phyloP scores from a whole-genome alignment of 2,888 invertebrate genomes.

The Lordiphosa andalusiaca region DNA sequence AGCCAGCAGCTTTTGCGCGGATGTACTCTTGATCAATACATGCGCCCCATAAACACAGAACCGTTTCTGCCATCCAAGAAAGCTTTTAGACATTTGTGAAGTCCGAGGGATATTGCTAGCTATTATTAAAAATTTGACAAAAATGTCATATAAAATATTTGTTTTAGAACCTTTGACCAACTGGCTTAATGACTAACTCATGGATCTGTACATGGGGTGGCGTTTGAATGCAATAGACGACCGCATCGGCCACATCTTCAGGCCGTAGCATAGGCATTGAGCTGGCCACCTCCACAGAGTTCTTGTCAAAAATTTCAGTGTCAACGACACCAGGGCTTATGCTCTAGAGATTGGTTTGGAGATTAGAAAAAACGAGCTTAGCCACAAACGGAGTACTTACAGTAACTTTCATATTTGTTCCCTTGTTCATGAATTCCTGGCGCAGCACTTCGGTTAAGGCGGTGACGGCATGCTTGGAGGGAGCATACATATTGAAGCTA shows the following conservation, averaged over 20 bases:
- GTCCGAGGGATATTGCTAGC: too few relatives aligned
- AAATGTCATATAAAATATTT: background rate
- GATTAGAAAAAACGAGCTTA: background rate
- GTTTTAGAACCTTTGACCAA: constrained; percentile 48
- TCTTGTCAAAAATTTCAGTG: constrained; percentile 61
- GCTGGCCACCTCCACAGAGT: constrained; percentile 22
- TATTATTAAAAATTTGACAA: too few relatives aligned
- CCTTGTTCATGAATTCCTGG: constrained; percentile 67
- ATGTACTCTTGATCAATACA: too few relatives aligned
- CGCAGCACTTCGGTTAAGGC: constrained; percentile 70
- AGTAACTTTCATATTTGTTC: constrained; percentile 63
- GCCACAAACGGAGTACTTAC: constrained; percentile 27
- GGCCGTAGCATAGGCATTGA: constrained; percentile 50
- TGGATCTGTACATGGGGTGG: constrained; percentile 67
- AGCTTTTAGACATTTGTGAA: too few relatives aligned
- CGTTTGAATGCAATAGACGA: constrained; percentile 70
- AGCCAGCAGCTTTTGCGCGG: too few relatives aligned
- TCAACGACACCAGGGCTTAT: constrained; percentile 70
- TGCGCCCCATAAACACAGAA: too few relatives aligned
- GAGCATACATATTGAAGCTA: constrained; percentile 68
- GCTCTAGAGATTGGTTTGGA: constrained; percentile 44
- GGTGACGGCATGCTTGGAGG: constrained; percentile 72
- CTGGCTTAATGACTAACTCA: constrained; percentile 47
- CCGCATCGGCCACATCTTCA: constrained; percentile 72
- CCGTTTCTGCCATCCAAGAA: too few relatives aligned